Base-by-base conservation (phyloP, 2,113 vertebrate species). In the Perca fluviatilis region DNA sequence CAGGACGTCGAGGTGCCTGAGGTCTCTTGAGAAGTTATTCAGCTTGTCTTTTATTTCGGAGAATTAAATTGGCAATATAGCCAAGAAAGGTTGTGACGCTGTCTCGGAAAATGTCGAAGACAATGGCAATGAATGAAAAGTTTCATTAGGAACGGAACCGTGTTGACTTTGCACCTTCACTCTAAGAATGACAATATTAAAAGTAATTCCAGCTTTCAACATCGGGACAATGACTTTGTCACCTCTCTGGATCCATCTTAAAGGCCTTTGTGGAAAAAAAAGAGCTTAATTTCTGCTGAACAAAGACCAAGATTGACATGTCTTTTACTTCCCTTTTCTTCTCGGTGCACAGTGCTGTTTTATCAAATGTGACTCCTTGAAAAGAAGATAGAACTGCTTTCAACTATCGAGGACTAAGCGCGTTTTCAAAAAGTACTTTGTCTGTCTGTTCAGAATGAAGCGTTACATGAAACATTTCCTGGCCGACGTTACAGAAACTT, bases 311-410 rank as follows among this genome's bases (percentile, higher is more conserved):
- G 70, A 68, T 77, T 69, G 77, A 77, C 70, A 23, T 84, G 84
- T 82, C 86, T 83, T 85, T 76, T 79, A 54, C 73, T 65, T 85
- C 25, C 50, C 25, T 53, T 84, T 92, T 79, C 27, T 79, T 51
- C 71, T 74, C n/a, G n/a, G 9, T n/a, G 19, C 65, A 88, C 83
- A 73, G 70, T 73, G 58, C 57, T 3, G 3, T 69, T 79, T 87
- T 84, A 79, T 88, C 75, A 56, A 74, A 79, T 50, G 66, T 71
- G 82, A 57, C 23, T 43, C 51, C 50, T 47, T 65, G 57, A 79
- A 81, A 75, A 74, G 61, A 69, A 70, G 68, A 70, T 65, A 25
- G 53, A 61, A 25, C 54, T 46, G 56, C 60, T 23, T 50, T 74
- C 27, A 63, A 36, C 62, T 53, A 62, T 57, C 69, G n/a, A 60